Conservation (phyloP, 1,140 invertebrate genomes). For the Saxidomus purpurata region DNA sequence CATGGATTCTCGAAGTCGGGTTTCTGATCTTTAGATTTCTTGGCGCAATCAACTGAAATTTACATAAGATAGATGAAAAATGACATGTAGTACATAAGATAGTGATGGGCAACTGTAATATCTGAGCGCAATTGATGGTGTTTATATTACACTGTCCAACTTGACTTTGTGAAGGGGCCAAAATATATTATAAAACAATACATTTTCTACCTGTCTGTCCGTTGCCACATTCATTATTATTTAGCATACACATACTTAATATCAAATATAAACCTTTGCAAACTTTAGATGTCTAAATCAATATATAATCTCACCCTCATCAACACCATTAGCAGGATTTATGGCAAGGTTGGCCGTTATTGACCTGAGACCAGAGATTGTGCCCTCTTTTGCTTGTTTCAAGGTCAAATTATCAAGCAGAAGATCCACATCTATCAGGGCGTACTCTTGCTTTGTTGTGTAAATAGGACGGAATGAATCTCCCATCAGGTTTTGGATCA, state of each 20-base stretch:
- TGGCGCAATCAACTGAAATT: not conserved
- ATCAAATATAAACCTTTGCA: no score
- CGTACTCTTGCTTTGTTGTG: conserved; percentile 64
- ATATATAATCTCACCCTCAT: not conserved
- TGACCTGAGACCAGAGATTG: not conserved
- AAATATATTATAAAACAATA: no score
- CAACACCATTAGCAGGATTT: not conserved
- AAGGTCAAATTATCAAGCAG: conserved; percentile 49
- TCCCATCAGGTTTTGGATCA: conserved; percentile 83
- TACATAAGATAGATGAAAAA: no score
- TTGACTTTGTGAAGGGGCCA: no score
- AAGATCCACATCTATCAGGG: conserved; percentile 48
- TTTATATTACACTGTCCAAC: no score
- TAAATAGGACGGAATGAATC: conserved; percentile 83
- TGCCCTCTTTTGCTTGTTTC: conserved; percentile 21
- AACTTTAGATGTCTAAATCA: no score
- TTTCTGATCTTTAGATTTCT: not conserved
- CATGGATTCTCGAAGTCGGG: conserved; percentile 83
- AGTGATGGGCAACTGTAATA: no score
- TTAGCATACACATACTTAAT: no score
- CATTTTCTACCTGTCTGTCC: no score
- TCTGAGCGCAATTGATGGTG: no score
- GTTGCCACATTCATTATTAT: no score
- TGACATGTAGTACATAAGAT: no score
- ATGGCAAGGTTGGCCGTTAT: not conserved